Evolutionary conservation across 2,888 invertebrate genomes (phyloP).

Genomic region (Pseudeuparius sepicola): DNA sequence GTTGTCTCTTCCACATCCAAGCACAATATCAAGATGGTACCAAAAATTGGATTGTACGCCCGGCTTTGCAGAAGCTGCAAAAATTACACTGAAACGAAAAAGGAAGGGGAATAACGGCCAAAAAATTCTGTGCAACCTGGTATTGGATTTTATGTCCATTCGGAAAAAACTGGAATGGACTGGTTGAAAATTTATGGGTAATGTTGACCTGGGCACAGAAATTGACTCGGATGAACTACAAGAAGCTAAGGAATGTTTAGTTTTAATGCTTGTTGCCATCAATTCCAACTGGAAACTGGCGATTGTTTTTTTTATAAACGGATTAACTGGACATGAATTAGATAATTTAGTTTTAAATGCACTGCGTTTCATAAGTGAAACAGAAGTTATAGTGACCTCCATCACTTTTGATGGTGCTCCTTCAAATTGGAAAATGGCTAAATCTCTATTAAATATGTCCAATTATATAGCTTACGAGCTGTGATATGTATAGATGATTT

Average conservation of each 20-base stretch:
- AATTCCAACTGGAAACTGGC: conserved; percentile 3
- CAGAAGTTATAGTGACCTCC: too few relatives aligned
- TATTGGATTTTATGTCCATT: too few relatives aligned
- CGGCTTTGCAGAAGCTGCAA: conserved; percentile 22
- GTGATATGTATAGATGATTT: too few relatives aligned
- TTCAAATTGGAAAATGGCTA: too few relatives aligned
- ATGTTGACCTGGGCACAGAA: conserved; percentile 18
- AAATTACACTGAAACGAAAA: conserved; percentile 21
- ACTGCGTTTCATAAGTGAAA: too few relatives aligned
- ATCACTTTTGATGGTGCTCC: too few relatives aligned
- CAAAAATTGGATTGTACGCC: conserved; percentile 20
- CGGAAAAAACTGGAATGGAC: conserved; percentile 23
- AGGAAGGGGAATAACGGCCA: conserved; percentile 1
- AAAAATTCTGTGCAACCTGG: conserved; percentile 21
- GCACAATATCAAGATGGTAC: conserved; percentile 22
- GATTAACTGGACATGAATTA: conserved; percentile 6
- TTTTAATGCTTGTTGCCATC: conserved; percentile 2
- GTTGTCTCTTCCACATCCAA: conserved; percentile 17
- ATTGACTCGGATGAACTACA: conserved; percentile 22
- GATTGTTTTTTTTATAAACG: conserved; percentile 6
- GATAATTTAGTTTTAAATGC: too few relatives aligned
- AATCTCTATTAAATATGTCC: too few relatives aligned
- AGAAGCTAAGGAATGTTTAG: conserved; percentile 22
- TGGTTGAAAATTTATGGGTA: conserved; percentile 17
- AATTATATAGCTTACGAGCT: too few relatives aligned